Evolutionary conservation across 2,888 invertebrate species (phyloP).

Genomic region (Sminthurides aquaticus): DNA sequence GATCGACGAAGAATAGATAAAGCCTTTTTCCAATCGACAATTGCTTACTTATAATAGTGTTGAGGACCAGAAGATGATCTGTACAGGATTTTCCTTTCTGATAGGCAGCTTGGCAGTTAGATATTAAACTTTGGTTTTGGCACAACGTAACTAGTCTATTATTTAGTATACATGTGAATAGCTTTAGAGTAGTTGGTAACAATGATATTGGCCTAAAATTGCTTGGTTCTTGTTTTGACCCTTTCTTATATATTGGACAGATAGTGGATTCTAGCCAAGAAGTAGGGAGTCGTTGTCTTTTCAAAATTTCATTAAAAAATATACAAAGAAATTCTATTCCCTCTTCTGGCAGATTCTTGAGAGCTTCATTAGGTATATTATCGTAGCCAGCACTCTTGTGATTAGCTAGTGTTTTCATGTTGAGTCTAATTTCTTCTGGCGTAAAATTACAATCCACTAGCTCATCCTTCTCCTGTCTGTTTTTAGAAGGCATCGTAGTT

Average conservation of each 20-base stretch:
- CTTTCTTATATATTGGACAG: slow-evolving; percentile 1
- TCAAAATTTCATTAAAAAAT: not conserved
- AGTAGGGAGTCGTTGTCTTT: not conserved
- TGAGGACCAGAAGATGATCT: not conserved
- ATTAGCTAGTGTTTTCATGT: not conserved
- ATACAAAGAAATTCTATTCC: not conserved
- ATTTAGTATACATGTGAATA: slow-evolving; percentile 2
- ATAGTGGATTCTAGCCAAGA: not conserved
- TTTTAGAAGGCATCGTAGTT: not conserved
- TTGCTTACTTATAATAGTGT: not conserved
- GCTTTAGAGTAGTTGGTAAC: not conserved
- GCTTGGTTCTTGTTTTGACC: not conserved
- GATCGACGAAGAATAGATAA: slow-evolving; percentile 10
- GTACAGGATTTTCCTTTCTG: not conserved
- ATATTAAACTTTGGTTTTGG: not conserved
- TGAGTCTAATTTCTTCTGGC: not conserved
- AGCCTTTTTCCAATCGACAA: not conserved
- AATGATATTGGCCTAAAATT: slow-evolving; percentile 1
- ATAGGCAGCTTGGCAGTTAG: slow-evolving; percentile 11
- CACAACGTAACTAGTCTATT: not conserved
- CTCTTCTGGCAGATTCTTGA: not conserved
- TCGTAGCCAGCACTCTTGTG: not conserved
- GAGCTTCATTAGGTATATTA: not conserved
- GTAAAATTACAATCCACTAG: not conserved
- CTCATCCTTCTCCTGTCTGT: not conserved